Conservation (phyloP, 2,113 vertebrate genomes). For the Channa maculata region DNA sequence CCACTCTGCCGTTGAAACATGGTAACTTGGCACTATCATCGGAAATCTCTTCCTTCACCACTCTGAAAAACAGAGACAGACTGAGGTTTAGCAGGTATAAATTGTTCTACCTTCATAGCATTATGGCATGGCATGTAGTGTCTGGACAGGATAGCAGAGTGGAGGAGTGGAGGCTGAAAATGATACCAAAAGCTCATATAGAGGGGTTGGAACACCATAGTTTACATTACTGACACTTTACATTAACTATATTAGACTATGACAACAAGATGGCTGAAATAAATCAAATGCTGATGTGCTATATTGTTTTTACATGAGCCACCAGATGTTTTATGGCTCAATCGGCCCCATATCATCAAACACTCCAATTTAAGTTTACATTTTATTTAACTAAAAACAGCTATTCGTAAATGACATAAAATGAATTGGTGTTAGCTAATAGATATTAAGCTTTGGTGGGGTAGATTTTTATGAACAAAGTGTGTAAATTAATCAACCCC, state of each 20-base stretch:
- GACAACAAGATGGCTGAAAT: slow-evolving; percentile 13
- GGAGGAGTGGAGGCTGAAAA: slow-evolving; percentile 10
- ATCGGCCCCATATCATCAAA: no score
- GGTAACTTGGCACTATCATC: slow-evolving; percentile 90
- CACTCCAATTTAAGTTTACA: no score
- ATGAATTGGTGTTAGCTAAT: no score
- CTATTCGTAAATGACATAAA: no score
- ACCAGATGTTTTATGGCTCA: slow-evolving; percentile 7
- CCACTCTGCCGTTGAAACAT: slow-evolving; percentile 93
- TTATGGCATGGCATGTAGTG: not conserved
- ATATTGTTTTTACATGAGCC: slow-evolving; percentile 4
- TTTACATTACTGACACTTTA: slow-evolving; percentile 46
- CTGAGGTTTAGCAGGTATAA: slow-evolving; percentile 13
- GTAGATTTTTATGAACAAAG: no score
- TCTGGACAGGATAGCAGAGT: not conserved
- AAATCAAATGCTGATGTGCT: slow-evolving; percentile 17
- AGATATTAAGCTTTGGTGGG: no score
- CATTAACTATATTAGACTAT: not conserved
- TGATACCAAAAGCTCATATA: slow-evolving; percentile 14
- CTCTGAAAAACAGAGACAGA: slow-evolving; percentile 78
- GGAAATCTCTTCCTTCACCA: slow-evolving; percentile 95
- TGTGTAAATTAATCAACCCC: no score
- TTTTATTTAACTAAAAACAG: no score
- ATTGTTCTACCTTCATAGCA: slow-evolving; percentile 19
- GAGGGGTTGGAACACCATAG: not conserved